Base-by-base conservation (phyloP, 2,797 vertebrate genomes). In the Notolepis coatsorum region DNA sequence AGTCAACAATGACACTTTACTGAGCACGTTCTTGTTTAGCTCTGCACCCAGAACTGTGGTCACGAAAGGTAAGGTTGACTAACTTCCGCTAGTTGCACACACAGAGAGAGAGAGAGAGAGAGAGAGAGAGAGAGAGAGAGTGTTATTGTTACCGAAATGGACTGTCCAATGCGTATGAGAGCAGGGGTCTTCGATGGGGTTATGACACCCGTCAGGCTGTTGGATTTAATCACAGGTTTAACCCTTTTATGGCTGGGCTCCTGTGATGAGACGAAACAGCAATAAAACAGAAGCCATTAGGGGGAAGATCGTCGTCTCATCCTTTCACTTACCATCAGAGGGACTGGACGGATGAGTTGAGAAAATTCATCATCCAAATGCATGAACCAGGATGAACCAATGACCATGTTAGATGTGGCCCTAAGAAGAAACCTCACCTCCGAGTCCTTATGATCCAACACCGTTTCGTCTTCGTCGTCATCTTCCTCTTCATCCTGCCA, bases 211-310 rank as follows among this genome's bases (percentile, higher is more conserved):
- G 91, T 90, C 4, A 92, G 73, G 53, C 89, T 93, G 10, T 91
- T 87, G 37, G 90, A 89, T 76, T 93, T 94, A 1, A 45, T 77
- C 50, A 95, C 93, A 7, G 94, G 94, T 76, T 94, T 94, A 7
- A 94, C 93, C 48, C 92, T 86, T 81, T 95, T 95, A 52, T 88
- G 88, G 41, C 92, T 91, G 47, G 94, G 94, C 61, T 94, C 94
- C 94, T 95, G 28, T 5, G 1, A 27, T 20, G 18, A 58, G 28
- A 58, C 6, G n/a, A 12, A 46, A 17, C 21, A 17, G 9, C 17
- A 30, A 28, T 20, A 4, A 10, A 15, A 18, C 2, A 43, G 28
- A 47, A 12, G 2, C 3, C 1, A 6, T 15, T 18, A n/a, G 3
- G 42, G 15, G 9, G 48, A 15, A n/a, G n/a, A n/a, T n/a, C n/a